phyloP scores from a whole-genome alignment of 2,113 vertebrate genomes.

The Eidolon helvum region DNA sequence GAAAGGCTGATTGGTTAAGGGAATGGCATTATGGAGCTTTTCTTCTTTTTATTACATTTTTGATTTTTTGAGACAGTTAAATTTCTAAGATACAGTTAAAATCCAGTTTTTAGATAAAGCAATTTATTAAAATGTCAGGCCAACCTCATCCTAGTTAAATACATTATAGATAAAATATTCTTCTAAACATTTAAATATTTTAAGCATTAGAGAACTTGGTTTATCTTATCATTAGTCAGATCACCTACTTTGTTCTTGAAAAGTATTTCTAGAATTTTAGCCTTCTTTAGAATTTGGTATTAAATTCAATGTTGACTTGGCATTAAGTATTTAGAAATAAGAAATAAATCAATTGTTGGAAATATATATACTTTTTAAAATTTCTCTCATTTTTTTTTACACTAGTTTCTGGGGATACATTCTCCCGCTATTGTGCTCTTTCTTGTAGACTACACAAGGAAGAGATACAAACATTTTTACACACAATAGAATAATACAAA shows the following conservation, averaged over 20 bases:
- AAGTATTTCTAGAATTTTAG: background rate
- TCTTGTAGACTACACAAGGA: background rate
- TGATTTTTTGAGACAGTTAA: background rate
- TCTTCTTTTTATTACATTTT: background rate
- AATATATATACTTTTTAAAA: background rate
- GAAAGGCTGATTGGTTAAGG: background rate
- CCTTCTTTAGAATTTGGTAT: background rate
- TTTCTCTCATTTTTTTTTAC: background rate
- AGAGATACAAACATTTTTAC: background rate
- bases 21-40: rapidly evolving
- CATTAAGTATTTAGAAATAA: background rate
- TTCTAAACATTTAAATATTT: background rate
- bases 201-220: background rate
- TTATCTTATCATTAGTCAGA: background rate
- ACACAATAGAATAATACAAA: background rate
- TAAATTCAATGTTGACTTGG: background rate
- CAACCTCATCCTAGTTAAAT: background rate
- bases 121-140: background rate
- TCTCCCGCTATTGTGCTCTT: background rate
- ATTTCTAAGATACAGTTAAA: background rate
- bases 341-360: background rate
- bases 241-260: background rate
- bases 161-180: background rate
- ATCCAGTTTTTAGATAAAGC: background rate
- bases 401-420: background rate